Evolutionary conservation across 92 coral and sea anemone species (phyloP).

Genomic region (Isaurus tuberculatus): DNA sequence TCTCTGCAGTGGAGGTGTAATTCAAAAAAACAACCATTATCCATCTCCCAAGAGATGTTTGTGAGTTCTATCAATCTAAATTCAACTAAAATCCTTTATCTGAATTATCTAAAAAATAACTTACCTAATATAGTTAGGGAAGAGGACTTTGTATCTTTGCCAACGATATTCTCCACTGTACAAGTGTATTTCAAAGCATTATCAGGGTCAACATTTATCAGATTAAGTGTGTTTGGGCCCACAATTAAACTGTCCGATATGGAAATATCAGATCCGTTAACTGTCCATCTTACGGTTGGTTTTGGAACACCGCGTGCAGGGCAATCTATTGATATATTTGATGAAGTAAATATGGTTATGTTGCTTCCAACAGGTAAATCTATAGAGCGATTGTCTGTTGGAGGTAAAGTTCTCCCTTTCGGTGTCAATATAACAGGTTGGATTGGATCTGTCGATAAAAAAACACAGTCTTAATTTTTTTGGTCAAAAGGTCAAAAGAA

Average conservation of each 20-base stretch:
- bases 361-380: slow-evolving; percentile 27
- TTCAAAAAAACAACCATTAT: too few species aligned
- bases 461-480: background rate
- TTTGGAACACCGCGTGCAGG: slow-evolving; percentile 34
- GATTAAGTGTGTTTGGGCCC: background rate
- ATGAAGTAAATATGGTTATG: slow-evolving; percentile 5
- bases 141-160: slow-evolving; percentile 29
- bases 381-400: background rate
- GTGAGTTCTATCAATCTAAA: too few species aligned
- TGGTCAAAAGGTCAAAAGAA: too few species aligned
- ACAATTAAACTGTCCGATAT: background rate
- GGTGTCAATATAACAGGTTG: slow-evolving; percentile 29
- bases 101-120: background rate
- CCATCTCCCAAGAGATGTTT: too few species aligned
- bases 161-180: slow-evolving; percentile 17
- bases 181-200: slow-evolving; percentile 20
- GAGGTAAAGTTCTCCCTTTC: slow-evolving; percentile 22
- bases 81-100: too few species aligned
- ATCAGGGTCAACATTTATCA: background rate
- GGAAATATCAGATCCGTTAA: background rate
- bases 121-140: slow-evolving; percentile 13
- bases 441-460: slow-evolving; percentile 15
- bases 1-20: too few species aligned
- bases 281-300: slow-evolving; percentile 17
- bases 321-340: background rate